Conservation (phyloP, 2,888 invertebrate genomes). For the Cynaeus angustus region DNA sequence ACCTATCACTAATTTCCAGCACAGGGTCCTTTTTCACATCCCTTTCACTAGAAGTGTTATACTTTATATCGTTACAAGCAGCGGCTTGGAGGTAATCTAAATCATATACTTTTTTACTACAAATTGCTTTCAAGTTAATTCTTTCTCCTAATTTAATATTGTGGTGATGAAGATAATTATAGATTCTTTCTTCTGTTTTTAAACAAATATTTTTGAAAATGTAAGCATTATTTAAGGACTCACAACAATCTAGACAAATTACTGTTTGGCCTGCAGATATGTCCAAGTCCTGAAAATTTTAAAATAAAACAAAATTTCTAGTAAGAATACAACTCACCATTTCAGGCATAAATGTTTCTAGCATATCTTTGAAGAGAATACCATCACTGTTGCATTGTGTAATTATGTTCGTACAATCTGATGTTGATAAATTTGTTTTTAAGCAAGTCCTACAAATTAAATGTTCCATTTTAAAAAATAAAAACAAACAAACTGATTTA, state of each 20-base stretch:
- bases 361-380: constrained; percentile 19
- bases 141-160: constrained; percentile 25
- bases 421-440: background rate
- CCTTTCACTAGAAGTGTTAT: too few species aligned
- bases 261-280: constrained; percentile 8
- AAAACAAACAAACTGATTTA: too few species aligned
- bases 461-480: constrained; percentile 18
- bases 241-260: constrained; percentile 31
- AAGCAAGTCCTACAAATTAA: constrained; percentile 35
- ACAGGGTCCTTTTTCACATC: too few species aligned
- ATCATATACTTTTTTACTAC: too few species aligned
- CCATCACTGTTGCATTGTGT: too few species aligned
- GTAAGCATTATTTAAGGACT: constrained; percentile 27
- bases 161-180: constrained; percentile 25
- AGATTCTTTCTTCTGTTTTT: constrained; percentile 35
- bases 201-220: constrained; percentile 38
- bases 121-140: constrained; percentile 10
- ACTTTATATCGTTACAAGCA: too few species aligned
- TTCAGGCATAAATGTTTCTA: constrained; percentile 37
- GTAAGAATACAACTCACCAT: background rate
- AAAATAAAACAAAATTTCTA: background rate
- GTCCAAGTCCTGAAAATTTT: constrained; percentile 22
- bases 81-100: too few species aligned
- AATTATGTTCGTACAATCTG: too few species aligned
- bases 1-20: constrained; percentile 10